Conservation (phyloP, 2,888 invertebrate species). For the Rhagonycha lutea region DNA sequence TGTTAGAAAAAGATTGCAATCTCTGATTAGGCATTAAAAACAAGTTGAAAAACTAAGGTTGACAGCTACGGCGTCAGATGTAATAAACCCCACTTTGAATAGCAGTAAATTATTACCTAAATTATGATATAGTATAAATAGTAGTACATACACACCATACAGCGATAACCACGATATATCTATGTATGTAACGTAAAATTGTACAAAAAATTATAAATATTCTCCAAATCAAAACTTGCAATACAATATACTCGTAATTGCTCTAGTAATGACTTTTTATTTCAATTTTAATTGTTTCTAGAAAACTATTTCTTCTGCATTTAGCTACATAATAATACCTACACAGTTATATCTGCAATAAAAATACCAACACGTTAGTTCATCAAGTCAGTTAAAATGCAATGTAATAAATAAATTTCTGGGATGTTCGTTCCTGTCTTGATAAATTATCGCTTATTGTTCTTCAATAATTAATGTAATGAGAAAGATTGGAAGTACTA, state of each 20-base stretch:
- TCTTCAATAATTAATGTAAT: constrained; percentile 18
- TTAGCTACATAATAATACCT: neutral
- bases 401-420: constrained; percentile 7
- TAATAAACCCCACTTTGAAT: neutral
- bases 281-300: neutral
- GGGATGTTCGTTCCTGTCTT: constrained; percentile 11
- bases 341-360: neutral
- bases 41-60: neutral
- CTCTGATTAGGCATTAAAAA: neutral
- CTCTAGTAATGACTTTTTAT: too few relatives aligned
- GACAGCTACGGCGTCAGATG: neutral
- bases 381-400: neutral
- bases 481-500: neutral
- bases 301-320: neutral
- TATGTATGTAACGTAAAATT: too few relatives aligned
- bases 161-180: too few relatives aligned
- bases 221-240: neutral
- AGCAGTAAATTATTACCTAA: neutral
- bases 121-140: too few relatives aligned
- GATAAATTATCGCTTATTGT: constrained; percentile 15
- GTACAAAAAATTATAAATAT: too few relatives aligned
- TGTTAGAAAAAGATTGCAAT: neutral
- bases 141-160: too few relatives aligned
- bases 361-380: neutral
- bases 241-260: too few relatives aligned